Base-by-base conservation (phyloP, 2,888 invertebrate species). In the Mechanitis messenoides region DNA sequence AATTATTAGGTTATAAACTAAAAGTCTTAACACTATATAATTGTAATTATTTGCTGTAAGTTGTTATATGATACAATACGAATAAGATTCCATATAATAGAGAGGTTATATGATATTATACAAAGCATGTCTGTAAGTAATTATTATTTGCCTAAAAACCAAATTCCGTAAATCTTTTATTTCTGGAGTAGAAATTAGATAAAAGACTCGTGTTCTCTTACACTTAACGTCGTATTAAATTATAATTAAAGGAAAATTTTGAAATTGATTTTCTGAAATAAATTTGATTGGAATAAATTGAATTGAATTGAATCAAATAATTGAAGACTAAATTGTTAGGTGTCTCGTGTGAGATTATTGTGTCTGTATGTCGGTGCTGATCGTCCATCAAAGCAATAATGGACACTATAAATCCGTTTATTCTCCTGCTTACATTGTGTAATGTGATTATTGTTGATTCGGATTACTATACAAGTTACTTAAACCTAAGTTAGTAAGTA, bases 331-430 rank as follows among this genome's bases (percentile, higher is more conserved):
- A 20, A 20, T 20, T 28, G 47, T n/a, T 47, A 47, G n/a, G 6
- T 47, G 28, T 47, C 6, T 47, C n/a, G 6, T 20, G n/a, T 47
- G 47, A 28, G 47, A 20, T 20, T 20, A 20, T 20, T 20, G 20
- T 20, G 47, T 47, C n/a, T 6, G 12, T n/a, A 6, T n/a, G 47
- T 3, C 9, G 7, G 31, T 9, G 31, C n/a, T 50, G 50, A 31
- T 47, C 47, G 31, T 31, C 31, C 6, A 50, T 50, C 11, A 42
- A 28, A 50, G 50, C 31, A 31, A 31, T 28, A 50, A 50, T 28
- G 50, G 31, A 7, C 31, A 50, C 50, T 50, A 20, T 47, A 50
- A 50, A 50, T 50, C 50, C 50, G 50, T 50, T 50, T 28, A 50
- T 50, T 50, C 50, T 50, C 50, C 31, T 28, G 50, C 31, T 28